Percentiles rank a stretch among this genome's conserved stretches.
Conservation (phyloP, 2,888 invertebrate species). For the Torymus texanus region DNA sequence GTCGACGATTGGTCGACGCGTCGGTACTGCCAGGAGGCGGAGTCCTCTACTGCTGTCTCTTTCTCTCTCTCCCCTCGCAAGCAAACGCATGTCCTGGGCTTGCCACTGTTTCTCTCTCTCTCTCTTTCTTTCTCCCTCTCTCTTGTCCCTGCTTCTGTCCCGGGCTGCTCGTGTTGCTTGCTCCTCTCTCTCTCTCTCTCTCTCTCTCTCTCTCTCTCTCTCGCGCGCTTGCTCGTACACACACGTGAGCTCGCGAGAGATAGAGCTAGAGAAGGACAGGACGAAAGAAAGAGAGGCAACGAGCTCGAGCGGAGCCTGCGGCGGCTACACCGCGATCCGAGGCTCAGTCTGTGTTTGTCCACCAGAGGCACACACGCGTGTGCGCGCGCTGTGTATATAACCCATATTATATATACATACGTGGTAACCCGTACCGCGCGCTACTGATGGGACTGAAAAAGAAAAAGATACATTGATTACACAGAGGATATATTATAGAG, state of each 20-base stretch:
- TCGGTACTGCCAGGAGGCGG: slow-evolving; percentile 73
- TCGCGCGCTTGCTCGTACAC: background rate
- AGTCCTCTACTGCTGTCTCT: slow-evolving; percentile 28
- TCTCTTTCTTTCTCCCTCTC: background rate
- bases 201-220: slow-evolving; percentile 6
- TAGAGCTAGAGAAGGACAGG: slow-evolving; percentile 66
- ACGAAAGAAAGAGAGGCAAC: slow-evolving; percentile 49
- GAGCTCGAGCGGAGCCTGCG: slow-evolving; percentile 63
- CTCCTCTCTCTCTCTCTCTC: background rate
- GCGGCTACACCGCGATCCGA: slow-evolving; percentile 52
- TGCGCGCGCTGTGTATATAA: slow-evolving; percentile 7
- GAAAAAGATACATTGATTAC: no score
- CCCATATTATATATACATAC: no score
- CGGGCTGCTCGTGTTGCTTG: background rate
- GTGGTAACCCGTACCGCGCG: background rate
- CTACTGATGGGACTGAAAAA: background rate
- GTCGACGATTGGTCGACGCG: slow-evolving; percentile 61
- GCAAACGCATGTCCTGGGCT: background rate
- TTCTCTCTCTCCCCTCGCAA: slow-evolving; percentile 11
- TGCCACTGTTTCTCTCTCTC: background rate
- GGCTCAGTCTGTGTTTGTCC: slow-evolving; percentile 74
- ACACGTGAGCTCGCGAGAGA: background rate
- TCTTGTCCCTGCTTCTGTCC: background rate
- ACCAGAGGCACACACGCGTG: slow-evolving; percentile 69
- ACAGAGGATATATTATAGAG: no score